A percentile compares a stretch with the other conserved stretches of the same genome.
phyloP scores from a whole-genome alignment of 2,888 invertebrate species.

The Oxycera nigricornis region DNA sequence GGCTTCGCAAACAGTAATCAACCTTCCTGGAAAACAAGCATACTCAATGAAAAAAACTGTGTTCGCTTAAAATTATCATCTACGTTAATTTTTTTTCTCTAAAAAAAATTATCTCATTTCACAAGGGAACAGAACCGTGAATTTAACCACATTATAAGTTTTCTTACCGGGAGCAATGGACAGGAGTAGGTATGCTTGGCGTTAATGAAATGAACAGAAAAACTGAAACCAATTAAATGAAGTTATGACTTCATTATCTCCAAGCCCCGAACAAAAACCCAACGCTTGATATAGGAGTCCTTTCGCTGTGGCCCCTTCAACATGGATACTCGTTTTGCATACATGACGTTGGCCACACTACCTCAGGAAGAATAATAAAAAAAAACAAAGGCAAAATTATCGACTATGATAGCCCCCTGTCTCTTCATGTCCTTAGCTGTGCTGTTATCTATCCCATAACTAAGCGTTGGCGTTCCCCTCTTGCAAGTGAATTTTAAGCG shows the following conservation, averaged over 20 bases:
- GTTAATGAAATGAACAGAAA: background rate
- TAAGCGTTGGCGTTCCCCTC: background rate
- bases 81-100: too few relatives aligned
- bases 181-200: too few relatives aligned
- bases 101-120: too few relatives aligned
- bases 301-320: background rate
- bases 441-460: too few relatives aligned
- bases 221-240: conserved; percentile 23
- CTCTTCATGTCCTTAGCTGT: too few relatives aligned
- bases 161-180: too few relatives aligned
- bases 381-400: conserved; percentile 13
- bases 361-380: background rate
- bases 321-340: background rate
- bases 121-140: too few relatives aligned
- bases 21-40: too few relatives aligned
- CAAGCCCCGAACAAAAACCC: background rate
- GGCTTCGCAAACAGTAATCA: too few relatives aligned
- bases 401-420: conserved; percentile 13
- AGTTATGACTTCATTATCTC: conserved; percentile 25
- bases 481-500: conserved; percentile 4
- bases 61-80: too few relatives aligned
- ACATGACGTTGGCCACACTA: background rate
- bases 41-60: too few relatives aligned
- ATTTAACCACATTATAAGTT: too few relatives aligned
- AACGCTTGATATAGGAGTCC: background rate